A percentile compares a stretch with the other conserved stretches of the same genome.
Conservation (phyloP, 2,797 vertebrate genomes). For the Pteronotus mesoamericanus region DNA sequence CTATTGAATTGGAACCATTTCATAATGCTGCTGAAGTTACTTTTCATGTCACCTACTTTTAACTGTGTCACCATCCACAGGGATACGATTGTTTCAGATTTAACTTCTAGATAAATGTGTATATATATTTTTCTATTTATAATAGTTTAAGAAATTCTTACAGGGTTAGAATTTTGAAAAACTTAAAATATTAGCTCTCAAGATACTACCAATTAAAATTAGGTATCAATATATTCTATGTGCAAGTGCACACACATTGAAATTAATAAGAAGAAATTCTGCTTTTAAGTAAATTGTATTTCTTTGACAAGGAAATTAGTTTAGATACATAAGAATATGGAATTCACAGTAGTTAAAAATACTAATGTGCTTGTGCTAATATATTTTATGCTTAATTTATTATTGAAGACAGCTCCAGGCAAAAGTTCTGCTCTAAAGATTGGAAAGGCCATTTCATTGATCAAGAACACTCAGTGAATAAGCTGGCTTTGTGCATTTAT, state of each 20-base stretch:
- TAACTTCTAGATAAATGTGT: not conserved
- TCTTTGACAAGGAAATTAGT: not conserved
- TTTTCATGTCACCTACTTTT: not conserved
- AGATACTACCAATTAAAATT: not conserved
- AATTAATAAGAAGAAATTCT: not conserved
- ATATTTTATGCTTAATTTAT: constrained; percentile 45
- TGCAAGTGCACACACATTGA: not conserved
- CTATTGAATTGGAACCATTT: not conserved
- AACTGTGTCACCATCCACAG: not conserved
- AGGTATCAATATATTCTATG: not conserved
- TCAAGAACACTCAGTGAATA: not conserved
- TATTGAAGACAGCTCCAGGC: constrained; percentile 47
- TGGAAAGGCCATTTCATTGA: not conserved
- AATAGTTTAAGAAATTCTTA: not conserved
- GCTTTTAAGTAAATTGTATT: not conserved
- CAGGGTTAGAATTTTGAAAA: not conserved
- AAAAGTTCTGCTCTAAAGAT: constrained; percentile 13
- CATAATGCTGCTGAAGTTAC: not conserved
- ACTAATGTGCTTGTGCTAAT: not conserved
- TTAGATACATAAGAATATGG: not conserved
- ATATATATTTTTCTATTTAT: not conserved
- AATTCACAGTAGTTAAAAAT: constrained; percentile 24
- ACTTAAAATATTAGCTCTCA: not conserved
- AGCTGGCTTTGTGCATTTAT: not conserved
- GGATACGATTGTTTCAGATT: not conserved